These are phyloP conservation scores for Pluvianellus socialis DNA, from an alignment of 2,113 vertebrate species.

Conservation along the genomic window DNA sequence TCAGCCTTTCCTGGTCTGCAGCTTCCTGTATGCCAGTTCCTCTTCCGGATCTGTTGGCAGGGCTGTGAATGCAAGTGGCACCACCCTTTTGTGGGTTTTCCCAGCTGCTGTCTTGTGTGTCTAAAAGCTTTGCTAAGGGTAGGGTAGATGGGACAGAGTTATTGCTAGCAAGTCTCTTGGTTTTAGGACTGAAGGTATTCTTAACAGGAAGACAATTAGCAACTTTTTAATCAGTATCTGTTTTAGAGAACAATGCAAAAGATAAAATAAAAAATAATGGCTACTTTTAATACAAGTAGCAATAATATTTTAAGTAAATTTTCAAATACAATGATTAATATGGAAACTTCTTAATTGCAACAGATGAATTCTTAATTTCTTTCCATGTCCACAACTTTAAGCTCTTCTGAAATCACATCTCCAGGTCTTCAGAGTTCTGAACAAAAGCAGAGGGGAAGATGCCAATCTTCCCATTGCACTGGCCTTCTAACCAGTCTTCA, in stretches of 20 bases:
- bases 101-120: background rate
- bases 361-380: background rate
- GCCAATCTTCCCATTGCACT: slow-evolving; percentile 84
- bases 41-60: background rate
- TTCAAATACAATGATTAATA: background rate
- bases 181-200: background rate
- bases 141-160: background rate
- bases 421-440: background rate
- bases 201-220: background rate
- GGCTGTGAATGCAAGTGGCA: background rate
- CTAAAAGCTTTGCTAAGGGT: background rate
- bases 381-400: background rate
- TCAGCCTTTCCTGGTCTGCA: background rate
- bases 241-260: background rate
- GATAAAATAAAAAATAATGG: background rate
- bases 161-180: background rate
- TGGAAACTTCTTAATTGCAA: background rate
- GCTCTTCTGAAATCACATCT: background rate
- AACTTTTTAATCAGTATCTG: background rate
- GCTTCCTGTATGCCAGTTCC: background rate
- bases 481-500: slow-evolving; percentile 91
- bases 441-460: slow-evolving; percentile 91
- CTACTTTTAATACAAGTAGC: background rate
- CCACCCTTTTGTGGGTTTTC: background rate
- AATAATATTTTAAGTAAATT: background rate